A percentile compares a stretch with the other conserved stretches of the same genome.
Conservation (phyloP, 2,888 invertebrate genomes). For the Drosophila diplacantha region DNA sequence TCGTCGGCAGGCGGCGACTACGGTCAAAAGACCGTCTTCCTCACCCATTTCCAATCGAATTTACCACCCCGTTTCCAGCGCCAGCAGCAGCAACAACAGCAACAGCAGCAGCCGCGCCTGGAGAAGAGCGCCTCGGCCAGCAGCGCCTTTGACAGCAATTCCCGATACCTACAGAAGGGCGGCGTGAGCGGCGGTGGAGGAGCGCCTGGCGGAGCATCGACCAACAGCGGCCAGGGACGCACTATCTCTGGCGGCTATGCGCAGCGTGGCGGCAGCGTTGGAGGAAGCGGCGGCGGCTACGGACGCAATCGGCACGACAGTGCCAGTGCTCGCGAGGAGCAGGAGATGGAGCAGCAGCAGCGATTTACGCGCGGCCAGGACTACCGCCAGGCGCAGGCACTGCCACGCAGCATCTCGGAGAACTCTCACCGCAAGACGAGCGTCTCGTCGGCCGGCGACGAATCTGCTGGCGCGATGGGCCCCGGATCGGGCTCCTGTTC, state of each 20-base stretch:
- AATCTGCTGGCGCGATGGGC: conserved; percentile 43
- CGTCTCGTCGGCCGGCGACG: conserved; percentile 75
- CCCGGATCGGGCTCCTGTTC: conserved; percentile 47
- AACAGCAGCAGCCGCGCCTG: conserved; percentile 56
- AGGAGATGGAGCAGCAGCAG: conserved; percentile 50
- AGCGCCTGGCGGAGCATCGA: conserved; percentile 3
- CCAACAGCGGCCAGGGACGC: conserved; percentile 44
- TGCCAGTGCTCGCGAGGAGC: conserved; percentile 52
- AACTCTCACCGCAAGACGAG: conserved; percentile 78
- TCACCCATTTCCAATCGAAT: conserved; percentile 87
- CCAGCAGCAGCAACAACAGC: conserved; percentile 80
- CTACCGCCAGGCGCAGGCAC: conserved; percentile 60
- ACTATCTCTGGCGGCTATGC: conserved; percentile 52
- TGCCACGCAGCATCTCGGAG: conserved; percentile 78
- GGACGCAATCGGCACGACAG: conserved; percentile 59
- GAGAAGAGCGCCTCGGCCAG: conserved; percentile 71
- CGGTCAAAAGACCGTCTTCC: conserved; percentile 78
- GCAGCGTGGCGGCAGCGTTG: conserved; percentile 32
- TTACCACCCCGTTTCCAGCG: conserved; percentile 91
- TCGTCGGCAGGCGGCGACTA: conserved; percentile 48
- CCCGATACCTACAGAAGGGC: conserved; percentile 68
- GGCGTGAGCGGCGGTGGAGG: conserved; percentile 29
- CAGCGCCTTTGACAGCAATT: conserved; percentile 63
- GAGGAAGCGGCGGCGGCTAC: conserved; percentile 36
- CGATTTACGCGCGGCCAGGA: conserved; percentile 53